Percentiles rank a stretch among this genome's conserved stretches.
phyloP scores from a whole-genome alignment of 2,888 invertebrate genomes.

The Pyrocoelia pectoralis region DNA sequence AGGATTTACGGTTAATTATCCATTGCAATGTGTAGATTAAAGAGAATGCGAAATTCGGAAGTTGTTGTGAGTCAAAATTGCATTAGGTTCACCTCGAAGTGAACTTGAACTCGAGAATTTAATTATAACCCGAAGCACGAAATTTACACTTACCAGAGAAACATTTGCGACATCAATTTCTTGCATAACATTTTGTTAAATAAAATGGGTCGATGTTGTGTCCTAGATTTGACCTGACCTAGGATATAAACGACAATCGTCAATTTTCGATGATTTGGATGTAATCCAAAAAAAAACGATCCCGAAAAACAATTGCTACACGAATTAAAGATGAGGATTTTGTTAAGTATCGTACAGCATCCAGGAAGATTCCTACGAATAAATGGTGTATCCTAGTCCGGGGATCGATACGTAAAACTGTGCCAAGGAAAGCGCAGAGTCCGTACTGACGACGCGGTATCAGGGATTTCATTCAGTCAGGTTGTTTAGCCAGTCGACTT shows the following conservation, averaged over 20 bases:
- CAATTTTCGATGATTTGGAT: neutral
- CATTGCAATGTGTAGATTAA: too few species aligned
- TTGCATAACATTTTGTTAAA: conserved; percentile 15
- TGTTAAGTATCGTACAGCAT: conserved; percentile 13
- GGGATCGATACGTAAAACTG: conserved; percentile 26
- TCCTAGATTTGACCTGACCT: conserved; percentile 41
- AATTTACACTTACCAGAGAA: neutral
- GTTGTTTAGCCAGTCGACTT: conserved; percentile 3
- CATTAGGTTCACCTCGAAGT: neutral
- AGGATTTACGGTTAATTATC: too few species aligned
- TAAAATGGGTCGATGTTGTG: conserved; percentile 38
- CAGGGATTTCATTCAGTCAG: conserved; percentile 27
- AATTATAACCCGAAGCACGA: conserved; percentile 11
- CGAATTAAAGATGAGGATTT: neutral
- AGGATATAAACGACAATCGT: conserved; percentile 21
- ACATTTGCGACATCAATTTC: conserved; percentile 5
- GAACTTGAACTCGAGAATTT: conserved; percentile 11
- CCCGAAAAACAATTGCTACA: too few species aligned
- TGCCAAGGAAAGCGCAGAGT: conserved; percentile 32
- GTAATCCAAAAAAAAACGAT: neutral
- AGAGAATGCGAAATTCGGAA: too few species aligned
- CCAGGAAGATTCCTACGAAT: conserved; percentile 19
- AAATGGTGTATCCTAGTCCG: conserved; percentile 23
- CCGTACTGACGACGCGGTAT: conserved; percentile 19
- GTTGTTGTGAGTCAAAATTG: too few species aligned